Evolutionary conservation across 2,888 invertebrate genomes (phyloP), one percentile per base, ranked within the genome.

Genomic region (Incurvaria masculella): DNA sequence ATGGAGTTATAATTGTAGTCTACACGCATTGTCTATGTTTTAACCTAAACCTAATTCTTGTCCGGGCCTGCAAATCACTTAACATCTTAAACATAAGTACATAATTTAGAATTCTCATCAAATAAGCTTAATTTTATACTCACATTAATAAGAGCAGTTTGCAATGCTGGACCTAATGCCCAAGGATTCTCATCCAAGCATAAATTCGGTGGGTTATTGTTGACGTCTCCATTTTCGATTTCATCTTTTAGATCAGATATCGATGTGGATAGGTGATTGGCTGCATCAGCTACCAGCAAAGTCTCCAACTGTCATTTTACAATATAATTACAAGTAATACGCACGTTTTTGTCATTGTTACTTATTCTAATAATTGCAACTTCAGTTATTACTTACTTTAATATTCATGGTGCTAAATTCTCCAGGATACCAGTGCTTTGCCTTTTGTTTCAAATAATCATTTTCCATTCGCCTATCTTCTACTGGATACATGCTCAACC

Each of bases 201-300:
- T 74, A 75, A 11, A 68, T 53, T 20, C 16, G 17, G 16, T 16
- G 18, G 23, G 6, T 61, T 56, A 17, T 50, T 52, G 16, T 60
- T 54, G 21, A 63, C 66, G 44, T 56, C 57, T 51, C 50, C 39
- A 52, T 49, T 16, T 57, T 53, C 11, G 52, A 41, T 33, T 65
- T 55, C 3, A 55, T 55, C 42, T 8, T 3, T 33, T 14, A 33
- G 14, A 3, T 8, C 3, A n/a, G 64, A 59, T 2, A 72, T 52
- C 4, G 75, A 63, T 52, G 65, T 63, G 3, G 68, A 54, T 1
- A 78, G 49, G 48, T 76, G 76, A 51, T 68, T 70, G 19, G 72
- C 66, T 49, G 75, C 62, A 49, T 78, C 78, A 48, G 72, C 68
- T 68, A 73, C 65, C 46, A 76, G 57, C 10, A 76, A 56, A 1